phyloP scores from a whole-genome alignment of 1,140 invertebrate genomes.

The Anagrus nilaparvatae region DNA sequence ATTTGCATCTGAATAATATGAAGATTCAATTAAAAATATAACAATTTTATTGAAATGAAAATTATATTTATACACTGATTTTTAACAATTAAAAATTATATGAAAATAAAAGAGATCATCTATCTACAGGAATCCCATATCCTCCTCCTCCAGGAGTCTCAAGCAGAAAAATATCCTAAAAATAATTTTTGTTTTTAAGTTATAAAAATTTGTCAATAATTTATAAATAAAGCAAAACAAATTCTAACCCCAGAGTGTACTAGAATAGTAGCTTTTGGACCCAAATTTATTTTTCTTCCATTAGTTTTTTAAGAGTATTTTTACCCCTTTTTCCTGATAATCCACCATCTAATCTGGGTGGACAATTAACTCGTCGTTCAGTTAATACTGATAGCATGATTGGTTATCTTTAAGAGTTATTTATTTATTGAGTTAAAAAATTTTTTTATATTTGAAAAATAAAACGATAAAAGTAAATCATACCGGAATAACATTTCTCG shows the following conservation, averaged over 20 bases:
- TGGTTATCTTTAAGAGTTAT: slow-evolving; percentile 44
- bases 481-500: slow-evolving; percentile 81
- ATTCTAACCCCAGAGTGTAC: slow-evolving; percentile 65
- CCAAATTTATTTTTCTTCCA: slow-evolving; percentile 73
- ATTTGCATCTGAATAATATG: no score
- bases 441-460: no score
- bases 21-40: no score
- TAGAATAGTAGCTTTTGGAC: slow-evolving; percentile 73
- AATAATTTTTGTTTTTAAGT: no score
- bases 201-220: neutral
- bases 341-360: slow-evolving; percentile 89
- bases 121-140: slow-evolving; percentile 48
- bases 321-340: slow-evolving; percentile 60
- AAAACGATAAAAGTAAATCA: no score
- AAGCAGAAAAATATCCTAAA: slow-evolving; percentile 69
- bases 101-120: no score
- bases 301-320: slow-evolving; percentile 67
- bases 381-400: slow-evolving; percentile 88
- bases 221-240: neutral
- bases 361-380: slow-evolving; percentile 82
- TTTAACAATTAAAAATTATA: no score
- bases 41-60: no score
- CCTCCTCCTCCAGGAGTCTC: slow-evolving; percentile 80
- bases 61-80: no score
- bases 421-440: no score